Percentiles rank a stretch among this genome's conserved stretches.
phyloP scores from a whole-genome alignment of 2,113 vertebrate genomes.

The Nansenia antarctica region DNA sequence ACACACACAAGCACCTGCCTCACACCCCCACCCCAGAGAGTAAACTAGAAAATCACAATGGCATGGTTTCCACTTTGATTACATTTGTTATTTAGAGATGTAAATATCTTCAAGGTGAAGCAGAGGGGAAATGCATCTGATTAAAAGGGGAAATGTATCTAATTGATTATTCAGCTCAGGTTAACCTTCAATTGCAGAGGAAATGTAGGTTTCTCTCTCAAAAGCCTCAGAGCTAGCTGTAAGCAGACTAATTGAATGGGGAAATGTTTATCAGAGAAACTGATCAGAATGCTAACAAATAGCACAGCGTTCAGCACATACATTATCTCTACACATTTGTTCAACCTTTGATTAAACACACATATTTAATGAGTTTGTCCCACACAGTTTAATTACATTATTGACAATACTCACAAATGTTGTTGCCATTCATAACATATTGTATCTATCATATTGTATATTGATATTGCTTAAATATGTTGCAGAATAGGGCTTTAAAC shows the following conservation, averaged over 20 bases:
- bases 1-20: not conserved
- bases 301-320: not conserved
- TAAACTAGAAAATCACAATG: slow-evolving; percentile 3
- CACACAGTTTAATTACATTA: not conserved
- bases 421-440: not conserved
- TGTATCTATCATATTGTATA: not conserved
- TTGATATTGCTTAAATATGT: not conserved
- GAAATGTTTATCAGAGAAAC: slow-evolving; percentile 10
- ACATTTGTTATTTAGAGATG: slow-evolving; percentile 33
- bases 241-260: slow-evolving; percentile 26
- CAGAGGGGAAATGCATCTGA: slow-evolving; percentile 27
- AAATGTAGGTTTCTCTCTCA: slow-evolving; percentile 14
- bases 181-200: slow-evolving; percentile 10
- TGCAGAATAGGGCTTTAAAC: no score
- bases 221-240: slow-evolving; percentile 3
- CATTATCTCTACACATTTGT: no score
- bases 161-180: slow-evolving; percentile 38
- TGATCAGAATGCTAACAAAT: not conserved
- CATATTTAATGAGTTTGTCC: no score
- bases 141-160: slow-evolving; percentile 29
- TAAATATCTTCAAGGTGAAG: slow-evolving; percentile 50
- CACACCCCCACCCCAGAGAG: slow-evolving; percentile 11
- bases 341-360: no score
- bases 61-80: slow-evolving; percentile 28
- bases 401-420: not conserved